Evolutionary conservation across 1,140 invertebrate species (phyloP).

Genomic region (Platyscapa corneri): DNA sequence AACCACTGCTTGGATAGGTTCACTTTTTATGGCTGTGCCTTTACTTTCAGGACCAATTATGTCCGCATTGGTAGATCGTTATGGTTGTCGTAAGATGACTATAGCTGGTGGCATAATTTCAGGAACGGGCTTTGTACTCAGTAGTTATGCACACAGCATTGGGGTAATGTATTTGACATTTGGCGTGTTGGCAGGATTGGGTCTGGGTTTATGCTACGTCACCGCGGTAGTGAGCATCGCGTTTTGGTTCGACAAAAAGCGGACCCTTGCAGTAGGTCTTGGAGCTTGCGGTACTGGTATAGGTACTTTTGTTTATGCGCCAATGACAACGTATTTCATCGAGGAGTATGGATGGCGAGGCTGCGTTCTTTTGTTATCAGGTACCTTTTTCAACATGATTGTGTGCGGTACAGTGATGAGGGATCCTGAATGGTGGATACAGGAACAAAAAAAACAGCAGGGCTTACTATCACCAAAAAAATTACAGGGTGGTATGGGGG

Average conservation of each 20-base stretch:
- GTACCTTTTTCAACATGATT: constrained; percentile 86
- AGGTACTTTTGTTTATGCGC: constrained; percentile 89
- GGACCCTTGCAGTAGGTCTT: constrained; percentile 93
- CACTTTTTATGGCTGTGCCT: constrained; percentile 93
- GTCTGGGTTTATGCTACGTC: constrained; percentile 95
- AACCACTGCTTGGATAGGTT: constrained; percentile 93
- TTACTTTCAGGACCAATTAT: constrained; percentile 91
- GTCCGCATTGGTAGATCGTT: constrained; percentile 89
- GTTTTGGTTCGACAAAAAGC: constrained; percentile 93
- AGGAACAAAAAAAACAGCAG: constrained; percentile 76
- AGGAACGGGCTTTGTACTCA: constrained; percentile 85
- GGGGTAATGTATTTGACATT: constrained; percentile 89
- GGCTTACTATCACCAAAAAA: constrained; percentile 60
- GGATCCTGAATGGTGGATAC: constrained; percentile 86
- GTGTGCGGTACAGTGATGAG: constrained; percentile 91
- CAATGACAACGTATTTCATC: constrained; percentile 83
- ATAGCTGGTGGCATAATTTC: constrained; percentile 88
- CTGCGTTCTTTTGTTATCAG: constrained; percentile 87
- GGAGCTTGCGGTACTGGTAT: constrained; percentile 95
- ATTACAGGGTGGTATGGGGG: constrained; percentile 38
- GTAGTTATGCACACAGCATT: constrained; percentile 85
- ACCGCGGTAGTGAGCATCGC: constrained; percentile 96
- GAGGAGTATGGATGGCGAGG: constrained; percentile 81
- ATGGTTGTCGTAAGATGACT: constrained; percentile 88
- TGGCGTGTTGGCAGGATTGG: constrained; percentile 86